These are phyloP conservation scores for Theonella swinhoei DNA, from an alignment of 37 sponge, comb jelly and placozoan species.

Conservation along the genomic window DNA sequence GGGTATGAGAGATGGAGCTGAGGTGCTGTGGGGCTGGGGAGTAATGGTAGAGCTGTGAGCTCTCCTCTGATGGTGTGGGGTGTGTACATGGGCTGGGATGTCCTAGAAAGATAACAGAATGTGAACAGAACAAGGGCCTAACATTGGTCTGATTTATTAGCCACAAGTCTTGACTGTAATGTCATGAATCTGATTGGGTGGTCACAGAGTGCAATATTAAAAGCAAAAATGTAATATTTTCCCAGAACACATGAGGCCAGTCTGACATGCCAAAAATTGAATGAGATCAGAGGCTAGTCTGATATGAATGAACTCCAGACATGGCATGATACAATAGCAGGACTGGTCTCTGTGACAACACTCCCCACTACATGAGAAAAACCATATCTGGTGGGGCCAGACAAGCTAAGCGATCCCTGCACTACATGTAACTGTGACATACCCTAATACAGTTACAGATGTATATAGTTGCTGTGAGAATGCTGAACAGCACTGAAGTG, in stretches of 20 bases:
- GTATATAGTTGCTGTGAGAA: constrained; percentile 34
- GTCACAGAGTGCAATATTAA: neutral
- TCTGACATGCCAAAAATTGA: constrained; percentile 33
- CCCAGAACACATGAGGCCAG: neutral
- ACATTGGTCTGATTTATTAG: neutral
- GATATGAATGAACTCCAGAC: constrained; percentile 34
- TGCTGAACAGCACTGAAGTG: neutral
- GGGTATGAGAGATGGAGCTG: constrained; percentile 46
- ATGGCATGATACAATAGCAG: constrained; percentile 17
- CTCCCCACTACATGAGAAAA: constrained; percentile 19
- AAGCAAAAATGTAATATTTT: neutral
- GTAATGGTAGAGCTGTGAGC: neutral
- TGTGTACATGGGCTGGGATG: constrained; percentile 30
- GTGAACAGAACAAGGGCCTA: neutral
- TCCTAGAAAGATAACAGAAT: constrained; percentile 8
- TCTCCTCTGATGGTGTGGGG: constrained; percentile 14
- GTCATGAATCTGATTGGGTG: neutral
- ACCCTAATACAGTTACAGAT: constrained; percentile 17
- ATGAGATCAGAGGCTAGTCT: constrained; percentile 28
- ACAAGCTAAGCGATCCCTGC: too few relatives aligned
- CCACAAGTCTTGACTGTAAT: neutral
- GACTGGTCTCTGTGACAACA: neutral
- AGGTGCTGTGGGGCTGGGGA: constrained; percentile 23
- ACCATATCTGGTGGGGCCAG: too few relatives aligned
- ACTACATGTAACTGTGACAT: constrained; percentile 43